A percentile compares a stretch with the other conserved stretches of the same genome.
phyloP scores from a whole-genome alignment of 2,113 vertebrate species.

The Ophthalmolycus amberensis region DNA sequence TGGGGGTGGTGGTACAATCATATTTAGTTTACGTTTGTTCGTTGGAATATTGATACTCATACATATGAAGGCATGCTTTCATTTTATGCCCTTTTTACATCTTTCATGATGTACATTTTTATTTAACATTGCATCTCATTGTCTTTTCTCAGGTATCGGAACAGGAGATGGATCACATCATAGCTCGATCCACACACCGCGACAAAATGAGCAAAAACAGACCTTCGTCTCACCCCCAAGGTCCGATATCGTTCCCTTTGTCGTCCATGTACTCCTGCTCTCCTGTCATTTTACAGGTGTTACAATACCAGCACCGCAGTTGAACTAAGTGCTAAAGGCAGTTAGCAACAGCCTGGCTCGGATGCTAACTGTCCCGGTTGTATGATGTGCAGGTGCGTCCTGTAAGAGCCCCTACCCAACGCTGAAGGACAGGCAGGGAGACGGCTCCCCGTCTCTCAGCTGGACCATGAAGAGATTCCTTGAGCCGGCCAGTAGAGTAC shows the following conservation, averaged over 20 bases:
- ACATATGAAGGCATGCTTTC: neutral
- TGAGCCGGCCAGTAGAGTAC: conserved; percentile 86
- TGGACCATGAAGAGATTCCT: conserved; percentile 90
- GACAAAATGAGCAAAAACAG: conserved; percentile 84
- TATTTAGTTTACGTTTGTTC: neutral
- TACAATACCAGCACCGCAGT: neutral
- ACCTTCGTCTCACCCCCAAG: conserved; percentile 82
- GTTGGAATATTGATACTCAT: neutral
- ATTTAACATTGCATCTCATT: neutral
- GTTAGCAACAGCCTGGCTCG: too few species aligned
- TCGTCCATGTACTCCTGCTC: neutral
- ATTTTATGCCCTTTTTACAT: neutral
- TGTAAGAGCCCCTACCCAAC: conserved; percentile 87
- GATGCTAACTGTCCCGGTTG: neutral
- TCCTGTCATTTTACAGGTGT: neutral
- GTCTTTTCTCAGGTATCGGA: conserved; percentile 88
- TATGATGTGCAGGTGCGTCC: conserved; percentile 81
- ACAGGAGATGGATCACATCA: conserved; percentile 96
- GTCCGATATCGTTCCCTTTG: conserved; percentile 68
- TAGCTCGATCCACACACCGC: conserved; percentile 89
- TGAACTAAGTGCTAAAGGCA: neutral
- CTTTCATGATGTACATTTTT: neutral
- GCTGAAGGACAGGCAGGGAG: conserved; percentile 85
- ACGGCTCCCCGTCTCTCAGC: conserved; percentile 82
- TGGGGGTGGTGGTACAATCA: too few species aligned